Evolutionary conservation across 1,140 invertebrate species (phyloP), one percentile per base, ranked within the genome.

Genomic region (Eriocheir sinensis): DNA sequence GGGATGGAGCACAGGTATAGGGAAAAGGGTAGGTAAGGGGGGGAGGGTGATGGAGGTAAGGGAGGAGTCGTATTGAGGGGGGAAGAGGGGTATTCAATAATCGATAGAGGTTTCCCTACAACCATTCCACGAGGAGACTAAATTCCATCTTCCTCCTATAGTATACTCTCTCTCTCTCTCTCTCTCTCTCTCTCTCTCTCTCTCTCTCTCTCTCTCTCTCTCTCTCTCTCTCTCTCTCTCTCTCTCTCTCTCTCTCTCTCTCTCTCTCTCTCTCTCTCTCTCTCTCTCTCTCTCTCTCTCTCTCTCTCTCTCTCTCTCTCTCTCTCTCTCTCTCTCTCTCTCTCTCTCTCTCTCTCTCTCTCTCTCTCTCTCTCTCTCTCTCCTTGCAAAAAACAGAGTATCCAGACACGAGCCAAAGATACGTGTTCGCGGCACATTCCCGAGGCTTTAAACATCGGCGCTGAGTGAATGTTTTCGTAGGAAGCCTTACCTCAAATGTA

Each of bases 381-480:
- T 36, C 34, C 8, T 17, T 38, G 81, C 36, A 85, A 40, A 53
- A n/a, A 48, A 36, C 30, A 89, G 38, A 48, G 8, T 40, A 41
- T 32, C 27, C 32, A 60, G 2, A 21, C 41, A 0, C 53, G 88
- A 89, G 88, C 88, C 88, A 48, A 88, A 89, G 88, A 30, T 89
- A 89, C 88, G 88, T 88, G 88, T 89, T 30, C 9, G n/a, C 53
- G 44, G 41, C 88, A 89, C n/a, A n/a, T 89, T 34, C 88, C 41
- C 88, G 30, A 89, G 53, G 41, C 86, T 88, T 88, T 89, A 53
- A 89, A 89, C 88, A 89, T 89, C 53, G 88, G 44, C 41, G 88
- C 41, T 90, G 32, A 90, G 48, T 72, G 48, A 38, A 36, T 36
- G 30, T 90, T 90, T 90, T 36, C 38, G 4, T 60, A 0, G n/a